Percentiles rank a stretch among this genome's conserved stretches.
phyloP scores from a whole-genome alignment of 2,797 vertebrate genomes.

The Spinus pinus region DNA sequence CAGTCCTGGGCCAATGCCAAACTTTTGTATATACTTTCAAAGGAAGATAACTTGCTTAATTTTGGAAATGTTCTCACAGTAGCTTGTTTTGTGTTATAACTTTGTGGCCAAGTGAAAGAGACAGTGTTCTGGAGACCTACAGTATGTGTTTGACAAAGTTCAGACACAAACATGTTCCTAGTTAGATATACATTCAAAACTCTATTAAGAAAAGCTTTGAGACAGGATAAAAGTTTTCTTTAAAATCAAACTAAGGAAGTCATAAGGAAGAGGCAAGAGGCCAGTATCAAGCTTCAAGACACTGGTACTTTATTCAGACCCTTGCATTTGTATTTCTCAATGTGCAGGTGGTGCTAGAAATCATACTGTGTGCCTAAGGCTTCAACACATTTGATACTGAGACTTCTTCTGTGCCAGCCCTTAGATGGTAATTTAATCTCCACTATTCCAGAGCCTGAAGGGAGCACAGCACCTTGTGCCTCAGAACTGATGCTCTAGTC shows the following conservation, averaged over 20 bases:
- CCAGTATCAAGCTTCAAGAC: neutral
- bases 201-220: neutral
- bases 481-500: neutral
- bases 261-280: neutral
- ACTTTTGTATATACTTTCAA: neutral
- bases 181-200: neutral
- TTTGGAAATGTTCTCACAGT: neutral
- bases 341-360: neutral
- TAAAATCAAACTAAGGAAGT: neutral
- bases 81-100: neutral
- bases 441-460: neutral
- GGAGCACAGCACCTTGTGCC: neutral
- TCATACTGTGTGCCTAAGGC: neutral
- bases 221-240: neutral
- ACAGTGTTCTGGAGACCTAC: neutral
- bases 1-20: neutral
- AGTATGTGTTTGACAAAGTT: neutral
- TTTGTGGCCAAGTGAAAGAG: neutral
- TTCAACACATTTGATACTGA: neutral
- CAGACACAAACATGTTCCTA: neutral
- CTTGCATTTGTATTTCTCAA: neutral
- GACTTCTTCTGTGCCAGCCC: neutral
- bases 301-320: neutral
- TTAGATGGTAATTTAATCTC: neutral
- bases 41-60: conserved; percentile 14